phyloP scores from a whole-genome alignment of 2,888 invertebrate species.

The Shargacucullia verbasci region DNA sequence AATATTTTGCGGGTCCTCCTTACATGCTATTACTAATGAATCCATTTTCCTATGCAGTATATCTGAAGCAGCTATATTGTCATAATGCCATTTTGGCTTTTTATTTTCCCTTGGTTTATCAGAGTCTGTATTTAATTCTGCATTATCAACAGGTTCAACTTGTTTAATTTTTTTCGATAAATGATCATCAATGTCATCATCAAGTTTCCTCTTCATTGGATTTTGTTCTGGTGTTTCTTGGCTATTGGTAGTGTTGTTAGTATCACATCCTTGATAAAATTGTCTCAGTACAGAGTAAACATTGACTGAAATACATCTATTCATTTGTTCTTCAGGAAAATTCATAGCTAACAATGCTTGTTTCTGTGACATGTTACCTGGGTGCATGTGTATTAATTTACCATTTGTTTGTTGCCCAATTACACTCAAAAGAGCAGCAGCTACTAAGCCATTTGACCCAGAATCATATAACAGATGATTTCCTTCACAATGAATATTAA shows the following conservation, averaged over 20 bases:
- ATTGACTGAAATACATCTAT: constrained; percentile 93
- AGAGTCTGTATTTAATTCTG: constrained; percentile 22
- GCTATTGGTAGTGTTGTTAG: constrained; percentile 57
- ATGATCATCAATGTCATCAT: constrained; percentile 60
- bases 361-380: constrained; percentile 94
- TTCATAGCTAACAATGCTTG: constrained; percentile 94
- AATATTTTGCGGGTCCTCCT: constrained; percentile 95
- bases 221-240: constrained; percentile 59
- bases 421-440: constrained; percentile 94
- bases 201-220: constrained; percentile 70
- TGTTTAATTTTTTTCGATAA: constrained; percentile 72
- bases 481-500: constrained; percentile 94
- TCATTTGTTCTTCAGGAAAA: constrained; percentile 91
- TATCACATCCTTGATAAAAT: constrained; percentile 90
- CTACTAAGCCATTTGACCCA: constrained; percentile 95
- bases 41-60: constrained; percentile 91
- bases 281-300: constrained; percentile 92
- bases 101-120: constrained; percentile 68
- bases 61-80: constrained; percentile 91
- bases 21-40: constrained; percentile 93
- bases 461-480: constrained; percentile 96
- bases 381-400: constrained; percentile 93
- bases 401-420: constrained; percentile 91
- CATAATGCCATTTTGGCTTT: constrained; percentile 91
- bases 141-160: constrained; percentile 25